Evolutionary conservation across 2,797 vertebrate species (phyloP), one percentile per base, ranked within the genome.

Genomic region (Platalea minor): DNA sequence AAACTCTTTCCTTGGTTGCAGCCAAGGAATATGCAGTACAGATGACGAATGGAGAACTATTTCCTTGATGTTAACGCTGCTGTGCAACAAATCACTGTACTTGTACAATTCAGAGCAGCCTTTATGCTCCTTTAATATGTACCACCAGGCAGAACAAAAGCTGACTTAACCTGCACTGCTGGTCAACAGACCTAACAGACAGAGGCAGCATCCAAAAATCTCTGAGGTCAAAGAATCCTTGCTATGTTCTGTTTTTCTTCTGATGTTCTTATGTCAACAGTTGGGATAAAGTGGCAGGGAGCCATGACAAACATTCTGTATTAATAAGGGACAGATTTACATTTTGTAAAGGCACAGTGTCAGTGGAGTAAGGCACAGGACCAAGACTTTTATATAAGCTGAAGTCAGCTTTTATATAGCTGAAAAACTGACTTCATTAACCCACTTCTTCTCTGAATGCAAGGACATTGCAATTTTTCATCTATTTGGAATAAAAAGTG

Each of bases 291-390:
- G 68, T 89, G 81, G 85, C 88, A 85, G 74, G 43, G 26, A 93
- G 77, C 80, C 90, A 94, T 54, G n/a, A 82, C 63, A 94, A 96
- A 90, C 39, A 88, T 73, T 86, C 73, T 9, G 2, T 76, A 31
- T 56, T 89, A 90, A 68, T 88, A 96, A 82, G 17, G 70, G 33
- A 54, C 69, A 91, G 50, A 79, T 80, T 92, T 94, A 82, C 67
- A 74, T 88, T 94, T 86, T 45, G 33, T 75, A 84, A 85, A 94
- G 64, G 56, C 79, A 57, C 48, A 76, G 48, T 59, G 57, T 59
- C 57, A 59, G n/a, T 25, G n/a, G 57, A 59, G 57, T 59, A 85
- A 94, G 68, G 53, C 76, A 53, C 45, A 79, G 53, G 37, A 72
- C 39, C 31, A 76, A 78, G 57, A 54, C 41, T 74, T 88, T 89